Percentiles rank a stretch among this genome's conserved stretches.
Evolutionary conservation across 1,140 invertebrate species (phyloP).

Genomic region (Bombus terrestris): DNA sequence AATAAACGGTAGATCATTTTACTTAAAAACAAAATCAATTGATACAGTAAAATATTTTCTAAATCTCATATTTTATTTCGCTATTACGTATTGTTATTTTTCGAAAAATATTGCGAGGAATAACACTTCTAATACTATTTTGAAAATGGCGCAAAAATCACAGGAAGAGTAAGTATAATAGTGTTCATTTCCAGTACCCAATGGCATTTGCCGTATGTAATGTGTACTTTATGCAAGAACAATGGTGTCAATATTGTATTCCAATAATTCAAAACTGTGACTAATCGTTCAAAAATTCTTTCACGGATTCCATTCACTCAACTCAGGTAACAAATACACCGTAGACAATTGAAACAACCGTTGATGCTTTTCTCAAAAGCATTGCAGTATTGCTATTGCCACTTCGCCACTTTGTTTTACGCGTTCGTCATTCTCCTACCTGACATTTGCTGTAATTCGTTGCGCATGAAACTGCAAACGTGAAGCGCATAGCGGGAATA

Average conservation of each 20-base stretch:
- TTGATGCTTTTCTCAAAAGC: not conserved
- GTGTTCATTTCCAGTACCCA: constrained; percentile 12
- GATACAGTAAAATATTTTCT: not conserved
- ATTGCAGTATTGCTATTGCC: not conserved
- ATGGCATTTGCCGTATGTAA: constrained; percentile 11
- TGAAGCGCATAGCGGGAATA: constrained; percentile 42
- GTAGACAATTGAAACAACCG: too few relatives aligned
- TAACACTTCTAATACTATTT: not conserved
- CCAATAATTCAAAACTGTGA: constrained; percentile 8
- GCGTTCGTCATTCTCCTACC: not conserved
- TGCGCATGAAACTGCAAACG: not conserved
- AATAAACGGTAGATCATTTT: not conserved
- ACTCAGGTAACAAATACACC: constrained; percentile 20
- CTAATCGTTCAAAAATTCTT: not conserved
- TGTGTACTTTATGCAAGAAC: constrained; percentile 1
- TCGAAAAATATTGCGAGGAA: not conserved
- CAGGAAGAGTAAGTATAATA: constrained; percentile 11
- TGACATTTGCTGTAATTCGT: constrained; percentile 10
- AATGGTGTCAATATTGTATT: constrained; percentile 49
- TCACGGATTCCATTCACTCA: not conserved
- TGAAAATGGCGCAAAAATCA: constrained; percentile 35
- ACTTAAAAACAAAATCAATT: not conserved
- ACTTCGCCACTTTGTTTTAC: not conserved
- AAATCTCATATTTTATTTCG: not conserved
- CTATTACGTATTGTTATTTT: not conserved